Conservation (phyloP, 1,140 invertebrate genomes). For the Neelides sp. region DNA sequence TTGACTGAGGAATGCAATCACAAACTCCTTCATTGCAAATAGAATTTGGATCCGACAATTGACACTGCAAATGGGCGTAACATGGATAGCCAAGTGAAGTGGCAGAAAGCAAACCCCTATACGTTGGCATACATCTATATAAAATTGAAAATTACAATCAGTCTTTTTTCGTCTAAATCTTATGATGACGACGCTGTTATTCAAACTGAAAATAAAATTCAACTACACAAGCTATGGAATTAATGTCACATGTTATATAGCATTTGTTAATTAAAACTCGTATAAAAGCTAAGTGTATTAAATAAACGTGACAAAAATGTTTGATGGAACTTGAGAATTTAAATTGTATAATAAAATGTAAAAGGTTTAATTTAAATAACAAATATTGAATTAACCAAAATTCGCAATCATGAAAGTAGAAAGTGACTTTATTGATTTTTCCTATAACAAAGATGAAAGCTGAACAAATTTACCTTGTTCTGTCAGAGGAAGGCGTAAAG, state of each 20-base stretch:
- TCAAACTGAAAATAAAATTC: too few relatives aligned
- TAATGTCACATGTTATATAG: too few relatives aligned
- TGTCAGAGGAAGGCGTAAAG: conserved; percentile 29
- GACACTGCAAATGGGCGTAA: conserved; percentile 55
- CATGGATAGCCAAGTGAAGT: conserved; percentile 64
- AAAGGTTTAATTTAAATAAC: neutral
- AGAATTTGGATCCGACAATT: conserved; percentile 59
- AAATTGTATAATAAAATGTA: too few relatives aligned
- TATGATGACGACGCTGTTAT: neutral
- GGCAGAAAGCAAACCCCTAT: conserved; percentile 46
- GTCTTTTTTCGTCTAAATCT: neutral
- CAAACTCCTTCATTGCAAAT: conserved; percentile 58
- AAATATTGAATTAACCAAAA: neutral
- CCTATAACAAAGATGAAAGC: neutral
- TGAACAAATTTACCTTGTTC: neutral
- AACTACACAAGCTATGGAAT: too few relatives aligned
- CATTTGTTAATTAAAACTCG: too few relatives aligned
- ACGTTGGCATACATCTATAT: conserved; percentile 40
- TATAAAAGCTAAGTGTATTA: too few relatives aligned
- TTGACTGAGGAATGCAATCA: conserved; percentile 51
- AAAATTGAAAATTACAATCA: neutral
- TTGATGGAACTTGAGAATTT: too few relatives aligned
- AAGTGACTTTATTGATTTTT: conserved; percentile 4
- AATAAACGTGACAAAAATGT: too few relatives aligned
- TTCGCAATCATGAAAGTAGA: too few relatives aligned